phyloP scores from a whole-genome alignment of 1,140 invertebrate species.

The Brachionus koreanus region DNA sequence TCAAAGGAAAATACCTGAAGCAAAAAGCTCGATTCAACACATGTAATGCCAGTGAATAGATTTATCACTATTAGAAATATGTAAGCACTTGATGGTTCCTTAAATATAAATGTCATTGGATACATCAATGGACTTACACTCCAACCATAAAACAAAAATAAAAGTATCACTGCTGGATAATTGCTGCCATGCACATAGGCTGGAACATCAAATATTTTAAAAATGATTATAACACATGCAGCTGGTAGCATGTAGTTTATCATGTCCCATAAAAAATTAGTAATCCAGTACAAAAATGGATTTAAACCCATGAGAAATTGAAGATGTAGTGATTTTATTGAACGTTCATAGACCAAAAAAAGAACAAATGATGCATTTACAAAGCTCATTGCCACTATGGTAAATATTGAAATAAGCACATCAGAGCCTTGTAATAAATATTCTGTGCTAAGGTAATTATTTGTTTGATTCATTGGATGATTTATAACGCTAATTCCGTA shows the following conservation, averaged over 20 bases:
- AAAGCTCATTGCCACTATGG: slow-evolving; percentile 64
- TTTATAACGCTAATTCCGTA: slow-evolving; percentile 55
- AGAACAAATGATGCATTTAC: slow-evolving; percentile 52
- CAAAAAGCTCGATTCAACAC: slow-evolving; percentile 67
- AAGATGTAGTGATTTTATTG: slow-evolving; percentile 28
- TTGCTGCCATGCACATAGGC: slow-evolving; percentile 58
- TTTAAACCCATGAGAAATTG: slow-evolving; percentile 35
- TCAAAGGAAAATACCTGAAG: slow-evolving; percentile 63
- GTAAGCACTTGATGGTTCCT: slow-evolving; percentile 56
- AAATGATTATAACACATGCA: slow-evolving; percentile 53
- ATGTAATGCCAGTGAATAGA: slow-evolving; percentile 67
- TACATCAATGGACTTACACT: slow-evolving; percentile 57
- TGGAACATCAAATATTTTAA: slow-evolving; percentile 48
- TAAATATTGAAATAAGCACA: slow-evolving; percentile 62
- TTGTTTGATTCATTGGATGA: slow-evolving; percentile 50
- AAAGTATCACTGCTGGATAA: slow-evolving; percentile 48
- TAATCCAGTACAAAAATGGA: slow-evolving; percentile 56
- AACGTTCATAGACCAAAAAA: slow-evolving; percentile 52
- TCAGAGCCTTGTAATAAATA: slow-evolving; percentile 57
- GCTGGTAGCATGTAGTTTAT: slow-evolving; percentile 51
- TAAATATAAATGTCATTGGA: slow-evolving; percentile 52
- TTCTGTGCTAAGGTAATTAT: slow-evolving; percentile 48
- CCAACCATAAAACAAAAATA: slow-evolving; percentile 54
- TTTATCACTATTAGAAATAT: slow-evolving; percentile 65
- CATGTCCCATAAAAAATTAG: slow-evolving; percentile 65